A percentile compares a stretch with the other conserved stretches of the same genome.
Conservation (phyloP, 2,797 vertebrate genomes). For the Erethizon dorsatum region DNA sequence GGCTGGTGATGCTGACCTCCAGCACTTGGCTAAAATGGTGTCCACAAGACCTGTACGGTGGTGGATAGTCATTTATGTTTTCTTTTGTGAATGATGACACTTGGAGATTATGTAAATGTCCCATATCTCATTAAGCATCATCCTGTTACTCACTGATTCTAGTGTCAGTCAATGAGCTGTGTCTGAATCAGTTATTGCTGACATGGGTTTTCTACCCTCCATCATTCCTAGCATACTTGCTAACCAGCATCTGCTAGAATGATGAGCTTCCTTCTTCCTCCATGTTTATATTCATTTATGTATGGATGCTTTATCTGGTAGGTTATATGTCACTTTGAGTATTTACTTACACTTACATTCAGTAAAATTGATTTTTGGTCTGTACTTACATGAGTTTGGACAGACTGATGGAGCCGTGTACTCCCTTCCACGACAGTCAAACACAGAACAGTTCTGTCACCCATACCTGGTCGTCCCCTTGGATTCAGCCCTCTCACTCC, state of each 20-base stretch:
- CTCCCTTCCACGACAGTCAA: no score
- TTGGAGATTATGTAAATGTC: background rate
- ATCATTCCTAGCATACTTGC: background rate
- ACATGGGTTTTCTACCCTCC: background rate
- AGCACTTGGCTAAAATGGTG: background rate
- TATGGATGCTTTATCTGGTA: background rate
- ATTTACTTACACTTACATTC: constrained; percentile 2
- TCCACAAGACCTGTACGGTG: background rate
- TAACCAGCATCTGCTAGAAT: background rate
- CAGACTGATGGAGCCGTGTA: background rate
- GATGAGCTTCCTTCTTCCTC: background rate
- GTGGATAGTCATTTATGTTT: background rate
- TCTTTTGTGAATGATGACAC: background rate
- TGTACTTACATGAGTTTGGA: background rate
- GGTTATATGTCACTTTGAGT: background rate
- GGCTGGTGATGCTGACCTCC: background rate
- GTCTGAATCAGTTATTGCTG: background rate
- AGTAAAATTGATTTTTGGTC: background rate
- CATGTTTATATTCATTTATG: background rate
- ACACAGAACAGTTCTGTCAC: background rate
- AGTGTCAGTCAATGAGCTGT: background rate
- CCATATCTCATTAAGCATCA: background rate
- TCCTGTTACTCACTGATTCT: background rate
- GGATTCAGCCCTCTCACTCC: background rate
- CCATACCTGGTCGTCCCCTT: background rate